Base-by-base conservation (phyloP, 2,888 invertebrate species). In the Xylota segnis region DNA sequence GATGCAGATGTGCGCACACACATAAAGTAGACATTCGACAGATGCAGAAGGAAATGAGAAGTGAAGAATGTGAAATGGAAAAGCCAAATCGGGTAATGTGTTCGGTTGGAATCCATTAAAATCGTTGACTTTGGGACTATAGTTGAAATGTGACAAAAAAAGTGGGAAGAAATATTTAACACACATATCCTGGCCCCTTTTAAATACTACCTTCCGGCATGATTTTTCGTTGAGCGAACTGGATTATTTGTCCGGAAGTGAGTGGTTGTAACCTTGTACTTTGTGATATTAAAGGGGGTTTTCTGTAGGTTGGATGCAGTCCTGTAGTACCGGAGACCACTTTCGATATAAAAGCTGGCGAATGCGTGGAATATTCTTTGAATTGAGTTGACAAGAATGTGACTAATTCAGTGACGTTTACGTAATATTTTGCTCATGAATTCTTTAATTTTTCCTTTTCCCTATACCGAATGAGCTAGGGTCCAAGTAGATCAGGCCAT, bases 81-180 rank as follows among this genome's bases (percentile, higher is more conserved):
- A 37, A 29, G 18, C 10, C 77, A 70, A 52, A 56, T 72, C 59
- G 59, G 52, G 65, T 68, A 61, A 70, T 79, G 43, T 66, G 65
- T 43, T 63, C 23, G 58, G 65, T 66, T 66, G 45, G 59, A 43
- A 34, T 43, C 71, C 76, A 71, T 86, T 76, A 71, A 86, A 76
- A 76, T 59, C 12, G 54, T 59, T 29, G 59, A 40, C 47, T 59
- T 52, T 74, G 45, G 40, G 47, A 32, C n/a, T 40, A 43, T 14
- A 7, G 43, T 45, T 29, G 54, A 45, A 45, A 23, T 2, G n/a
- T 54, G 43, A 43, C n/a, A 63, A 32, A 45, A 27, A 32, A 47
- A 43, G 14, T 9, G 7, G 12, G 12, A 27, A 29, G 16, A 29
- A 43, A n/a, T 1, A 43, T 32, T 23, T 23, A 29, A 45, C 61